These are phyloP conservation scores for Melanotaenia boesemani DNA, from an alignment of 2,797 vertebrate species.

Conservation along the genomic window DNA sequence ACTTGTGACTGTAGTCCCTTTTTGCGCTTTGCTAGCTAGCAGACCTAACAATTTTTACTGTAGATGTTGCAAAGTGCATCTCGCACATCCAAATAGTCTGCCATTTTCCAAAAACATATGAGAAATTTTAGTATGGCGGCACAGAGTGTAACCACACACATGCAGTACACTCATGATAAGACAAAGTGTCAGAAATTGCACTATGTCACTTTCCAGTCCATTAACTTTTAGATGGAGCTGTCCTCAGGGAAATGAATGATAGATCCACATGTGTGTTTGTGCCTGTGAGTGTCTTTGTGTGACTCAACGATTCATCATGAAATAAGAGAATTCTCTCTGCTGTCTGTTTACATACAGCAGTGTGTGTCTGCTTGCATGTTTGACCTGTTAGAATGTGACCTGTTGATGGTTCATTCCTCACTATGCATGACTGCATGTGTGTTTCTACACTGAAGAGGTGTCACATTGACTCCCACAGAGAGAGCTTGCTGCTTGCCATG, in stretches of 20 bases:
- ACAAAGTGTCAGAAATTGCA: constrained; percentile 53
- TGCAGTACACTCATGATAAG: background rate
- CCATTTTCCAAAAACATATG: constrained; percentile 15
- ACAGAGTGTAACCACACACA: background rate
- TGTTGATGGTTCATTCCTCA: constrained; percentile 34
- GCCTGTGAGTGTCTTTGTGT: background rate
- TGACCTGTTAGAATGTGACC: constrained; percentile 26
- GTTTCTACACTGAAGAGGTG: constrained; percentile 26
- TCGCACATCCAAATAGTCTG: background rate
- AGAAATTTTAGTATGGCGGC: constrained; percentile 14
- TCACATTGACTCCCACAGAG: constrained; percentile 34
- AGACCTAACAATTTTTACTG: background rate
- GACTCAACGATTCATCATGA: constrained; percentile 34
- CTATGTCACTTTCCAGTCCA: constrained; percentile 61
- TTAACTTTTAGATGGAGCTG: constrained; percentile 50
- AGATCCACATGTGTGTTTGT: constrained; percentile 19
- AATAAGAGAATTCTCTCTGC: constrained; percentile 35
- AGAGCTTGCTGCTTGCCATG: constrained; percentile 3
- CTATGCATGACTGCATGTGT: constrained; percentile 22
- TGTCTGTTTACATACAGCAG: constrained; percentile 48
- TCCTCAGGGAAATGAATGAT: constrained; percentile 38
- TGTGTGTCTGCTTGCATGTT: constrained; percentile 39
- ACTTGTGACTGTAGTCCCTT: too few species aligned
- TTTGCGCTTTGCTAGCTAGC: background rate
- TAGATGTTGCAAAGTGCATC: background rate